Evolutionary conservation across 2,888 invertebrate species (phyloP).

Genomic region (Lasioglossum vierecki): DNA sequence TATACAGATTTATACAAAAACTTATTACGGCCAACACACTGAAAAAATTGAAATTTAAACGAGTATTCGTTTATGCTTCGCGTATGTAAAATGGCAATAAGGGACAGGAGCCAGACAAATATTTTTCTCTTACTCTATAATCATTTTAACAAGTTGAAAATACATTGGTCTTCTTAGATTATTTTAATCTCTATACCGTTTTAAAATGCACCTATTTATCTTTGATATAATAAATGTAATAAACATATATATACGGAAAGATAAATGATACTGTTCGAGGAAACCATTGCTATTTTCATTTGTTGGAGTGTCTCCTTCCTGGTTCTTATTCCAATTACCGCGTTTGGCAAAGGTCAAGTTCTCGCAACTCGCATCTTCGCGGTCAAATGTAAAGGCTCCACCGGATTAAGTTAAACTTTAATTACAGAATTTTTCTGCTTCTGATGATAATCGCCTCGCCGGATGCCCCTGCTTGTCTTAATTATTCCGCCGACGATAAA

Average conservation of each 20-base stretch:
- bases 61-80: too few relatives aligned
- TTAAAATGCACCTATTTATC: too few relatives aligned
- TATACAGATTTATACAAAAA: neutral
- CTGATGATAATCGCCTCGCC: conserved; percentile 51
- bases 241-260: too few relatives aligned
- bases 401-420: conserved; percentile 47
- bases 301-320: neutral
- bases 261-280: neutral
- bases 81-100: too few relatives aligned
- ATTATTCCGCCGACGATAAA: conserved; percentile 72
- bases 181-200: too few relatives aligned
- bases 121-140: too few relatives aligned
- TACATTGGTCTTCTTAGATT: too few relatives aligned
- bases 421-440: conserved; percentile 50
- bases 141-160: too few relatives aligned
- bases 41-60: too few relatives aligned
- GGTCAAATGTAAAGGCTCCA: conserved; percentile 12
- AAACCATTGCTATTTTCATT: too few relatives aligned
- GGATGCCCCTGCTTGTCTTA: conserved; percentile 56
- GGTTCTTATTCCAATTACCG: neutral
- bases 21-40: neutral
- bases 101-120: too few relatives aligned
- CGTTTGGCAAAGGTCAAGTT: neutral
- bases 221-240: too few relatives aligned
- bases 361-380: neutral